Evolutionary conservation across 2,888 invertebrate species (phyloP).

Genomic region (Platerodrilus igneus): DNA sequence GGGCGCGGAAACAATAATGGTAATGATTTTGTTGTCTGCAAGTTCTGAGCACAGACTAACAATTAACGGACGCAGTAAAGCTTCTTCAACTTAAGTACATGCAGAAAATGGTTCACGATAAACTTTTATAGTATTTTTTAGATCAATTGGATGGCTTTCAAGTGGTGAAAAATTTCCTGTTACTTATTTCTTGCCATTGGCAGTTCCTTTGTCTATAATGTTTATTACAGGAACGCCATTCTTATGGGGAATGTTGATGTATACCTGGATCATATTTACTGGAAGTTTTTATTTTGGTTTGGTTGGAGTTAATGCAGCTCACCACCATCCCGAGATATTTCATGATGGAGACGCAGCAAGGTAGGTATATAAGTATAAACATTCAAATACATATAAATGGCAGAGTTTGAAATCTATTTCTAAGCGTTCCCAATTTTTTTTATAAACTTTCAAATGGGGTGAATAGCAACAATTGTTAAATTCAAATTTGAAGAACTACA

Average conservation of each 20-base stretch:
- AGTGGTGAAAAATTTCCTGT: not conserved
- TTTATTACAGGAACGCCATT: constrained; percentile 28
- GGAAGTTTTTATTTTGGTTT: constrained; percentile 59
- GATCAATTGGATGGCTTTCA: not conserved
- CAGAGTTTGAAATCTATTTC: not conserved
- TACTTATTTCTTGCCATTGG: constrained; percentile 28
- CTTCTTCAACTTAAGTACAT: too few species aligned
- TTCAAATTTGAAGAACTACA: too few species aligned
- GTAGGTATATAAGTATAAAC: constrained; percentile 46
- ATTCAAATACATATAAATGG: not conserved
- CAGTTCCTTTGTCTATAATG: constrained; percentile 25
- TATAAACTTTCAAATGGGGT: too few species aligned
- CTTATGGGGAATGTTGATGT: constrained; percentile 47
- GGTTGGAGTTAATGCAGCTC: constrained; percentile 69
- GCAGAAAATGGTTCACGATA: too few species aligned
- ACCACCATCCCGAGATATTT: constrained; percentile 74
- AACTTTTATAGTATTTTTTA: constrained; percentile 1
- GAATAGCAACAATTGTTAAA: too few species aligned
- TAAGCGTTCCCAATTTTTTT: too few species aligned
- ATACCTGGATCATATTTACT: constrained; percentile 58
- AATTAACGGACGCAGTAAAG: too few species aligned
- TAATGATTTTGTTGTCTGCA: too few species aligned
- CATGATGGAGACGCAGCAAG: constrained; percentile 71
- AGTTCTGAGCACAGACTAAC: too few species aligned
- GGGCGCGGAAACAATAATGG: too few species aligned